These are phyloP conservation scores for Lithophane socia DNA, from an alignment of 2,888 invertebrate genomes.

Conservation along the genomic window DNA sequence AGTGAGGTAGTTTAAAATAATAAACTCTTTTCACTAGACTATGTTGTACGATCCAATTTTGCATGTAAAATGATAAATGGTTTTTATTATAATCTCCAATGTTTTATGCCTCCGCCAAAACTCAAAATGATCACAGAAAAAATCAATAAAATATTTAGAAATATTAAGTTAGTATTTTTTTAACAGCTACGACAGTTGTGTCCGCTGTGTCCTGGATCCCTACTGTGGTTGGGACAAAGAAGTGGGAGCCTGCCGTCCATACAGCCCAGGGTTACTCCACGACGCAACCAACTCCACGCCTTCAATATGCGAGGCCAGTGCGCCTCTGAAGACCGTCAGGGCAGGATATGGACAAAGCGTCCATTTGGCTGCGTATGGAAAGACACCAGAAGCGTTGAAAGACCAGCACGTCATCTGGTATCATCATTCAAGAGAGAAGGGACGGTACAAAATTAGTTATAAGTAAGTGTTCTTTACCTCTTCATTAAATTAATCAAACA, in stretches of 20 bases:
- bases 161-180: neutral
- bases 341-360: conserved; percentile 92
- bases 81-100: conserved; percentile 18
- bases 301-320: conserved; percentile 90
- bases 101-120: conserved; percentile 8
- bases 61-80: neutral
- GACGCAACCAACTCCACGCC: conserved; percentile 91
- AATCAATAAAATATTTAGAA: neutral
- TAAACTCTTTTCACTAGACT: conserved; percentile 1
- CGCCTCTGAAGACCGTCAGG: conserved; percentile 89
- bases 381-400: conserved; percentile 86
- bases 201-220: conserved; percentile 92
- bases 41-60: neutral
- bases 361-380: conserved; percentile 90
- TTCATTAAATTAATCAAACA: neutral
- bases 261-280: conserved; percentile 90
- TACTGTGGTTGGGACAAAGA: conserved; percentile 94
- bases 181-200: conserved; percentile 91
- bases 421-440: conserved; percentile 89
- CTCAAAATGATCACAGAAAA: neutral
- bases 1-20: neutral
- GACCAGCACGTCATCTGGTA: conserved; percentile 88
- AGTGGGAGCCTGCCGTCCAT: conserved; percentile 90
- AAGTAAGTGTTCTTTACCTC: conserved; percentile 81
- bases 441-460: conserved; percentile 89